These are phyloP conservation scores for Hemithea aestivaria DNA, from an alignment of 2,888 invertebrate species.

Conservation along the genomic window DNA sequence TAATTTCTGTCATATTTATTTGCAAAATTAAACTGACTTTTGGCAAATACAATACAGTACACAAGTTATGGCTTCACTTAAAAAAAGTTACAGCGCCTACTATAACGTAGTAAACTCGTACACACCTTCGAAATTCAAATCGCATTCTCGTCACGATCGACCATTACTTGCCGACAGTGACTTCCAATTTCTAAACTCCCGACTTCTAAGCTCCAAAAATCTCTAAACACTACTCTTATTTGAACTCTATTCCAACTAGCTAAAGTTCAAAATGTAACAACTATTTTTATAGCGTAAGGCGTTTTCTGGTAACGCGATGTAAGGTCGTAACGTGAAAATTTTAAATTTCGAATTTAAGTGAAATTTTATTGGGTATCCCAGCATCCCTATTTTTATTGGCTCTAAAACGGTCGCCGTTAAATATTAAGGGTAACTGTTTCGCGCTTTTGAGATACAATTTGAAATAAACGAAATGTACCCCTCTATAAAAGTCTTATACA, in stretches of 20 bases:
- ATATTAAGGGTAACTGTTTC: conserved; percentile 26
- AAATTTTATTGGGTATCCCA: conserved; percentile 70
- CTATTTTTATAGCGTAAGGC: conserved; percentile 20
- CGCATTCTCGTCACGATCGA: conserved; percentile 69
- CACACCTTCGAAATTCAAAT: conserved; percentile 65
- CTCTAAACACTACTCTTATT: conserved; percentile 21
- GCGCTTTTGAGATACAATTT: neutral
- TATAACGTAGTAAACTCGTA: too few relatives aligned
- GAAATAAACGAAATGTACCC: neutral
- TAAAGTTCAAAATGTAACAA: conserved; percentile 25
- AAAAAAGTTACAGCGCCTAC: too few relatives aligned
- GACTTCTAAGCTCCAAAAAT: conserved; percentile 38
- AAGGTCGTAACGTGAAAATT: conserved; percentile 69
- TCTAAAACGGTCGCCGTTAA: conserved; percentile 38
- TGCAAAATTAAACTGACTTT: too few relatives aligned
- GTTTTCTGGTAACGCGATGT: conserved; percentile 22
- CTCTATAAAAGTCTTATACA: neutral
- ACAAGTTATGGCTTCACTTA: too few relatives aligned
- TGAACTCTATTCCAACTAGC: conserved; percentile 11
- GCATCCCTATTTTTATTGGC: conserved; percentile 64
- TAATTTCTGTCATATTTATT: too few relatives aligned
- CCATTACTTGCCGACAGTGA: conserved; percentile 77
- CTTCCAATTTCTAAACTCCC: conserved; percentile 69
- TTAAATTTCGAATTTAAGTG: conserved; percentile 76
- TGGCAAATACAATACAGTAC: too few relatives aligned